A percentile compares a stretch with the other conserved stretches of the same genome.
phyloP scores from a whole-genome alignment of 2,113 vertebrate genomes.

The Phaetusa simplex region DNA sequence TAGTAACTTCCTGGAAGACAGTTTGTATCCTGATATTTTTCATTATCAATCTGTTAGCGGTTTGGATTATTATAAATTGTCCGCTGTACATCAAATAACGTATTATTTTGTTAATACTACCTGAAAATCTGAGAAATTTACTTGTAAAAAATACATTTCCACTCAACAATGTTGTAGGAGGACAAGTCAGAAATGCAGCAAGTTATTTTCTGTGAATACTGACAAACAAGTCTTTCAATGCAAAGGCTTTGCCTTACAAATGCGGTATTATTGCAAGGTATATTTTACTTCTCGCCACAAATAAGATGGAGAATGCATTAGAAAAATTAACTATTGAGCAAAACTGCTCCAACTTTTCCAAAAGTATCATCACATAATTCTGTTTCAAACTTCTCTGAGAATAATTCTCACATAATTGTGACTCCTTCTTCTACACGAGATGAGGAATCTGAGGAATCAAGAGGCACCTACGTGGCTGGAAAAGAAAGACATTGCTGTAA shows the following conservation, averaged over 20 bases:
- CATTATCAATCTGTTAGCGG: neutral
- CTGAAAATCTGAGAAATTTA: neutral
- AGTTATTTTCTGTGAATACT: neutral
- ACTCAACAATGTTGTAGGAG: neutral
- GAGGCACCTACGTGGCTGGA: neutral
- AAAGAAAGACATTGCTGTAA: neutral
- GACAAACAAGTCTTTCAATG: neutral
- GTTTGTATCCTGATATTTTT: neutral
- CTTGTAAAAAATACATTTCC: neutral
- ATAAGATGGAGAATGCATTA: neutral
- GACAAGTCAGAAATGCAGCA: neutral
- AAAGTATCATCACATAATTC: neutral
- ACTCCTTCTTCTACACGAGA: neutral
- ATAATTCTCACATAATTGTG: neutral
- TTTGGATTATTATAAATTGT: neutral
- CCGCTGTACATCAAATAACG: neutral
- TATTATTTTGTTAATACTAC: neutral
- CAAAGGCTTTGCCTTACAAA: neutral
- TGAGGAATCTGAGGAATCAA: neutral
- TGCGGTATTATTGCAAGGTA: neutral
- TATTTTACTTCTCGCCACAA: neutral
- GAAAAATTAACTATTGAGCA: neutral
- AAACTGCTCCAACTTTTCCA: neutral
- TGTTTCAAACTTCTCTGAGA: neutral
- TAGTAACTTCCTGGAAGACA: neutral